Evolutionary conservation across 2,888 invertebrate species (phyloP), one percentile per base, ranked within the genome.

Genomic region (Romanomermis culicivorax): DNA sequence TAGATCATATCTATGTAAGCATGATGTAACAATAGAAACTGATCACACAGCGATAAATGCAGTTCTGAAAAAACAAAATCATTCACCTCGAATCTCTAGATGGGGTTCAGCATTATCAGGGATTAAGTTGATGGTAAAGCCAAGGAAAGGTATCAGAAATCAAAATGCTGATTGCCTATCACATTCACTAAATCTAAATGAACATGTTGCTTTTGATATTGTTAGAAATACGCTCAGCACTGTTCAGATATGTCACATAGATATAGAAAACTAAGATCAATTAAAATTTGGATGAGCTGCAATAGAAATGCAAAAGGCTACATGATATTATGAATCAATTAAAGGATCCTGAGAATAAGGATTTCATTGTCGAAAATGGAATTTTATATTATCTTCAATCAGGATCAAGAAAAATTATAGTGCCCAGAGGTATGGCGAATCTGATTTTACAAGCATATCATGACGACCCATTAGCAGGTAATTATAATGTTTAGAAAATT

Each of bases 11-110:
- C 60, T 73, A 0, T 69, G 70, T 48, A 64, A 66, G 1, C 42
- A 60, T 4, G 30, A 58, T 0, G 65, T 71, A 11, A 58, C 56
- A 0, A 60, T 73, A 0, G 57, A 65, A 2, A 71, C 70, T 0
- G 74, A 74, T 55, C 73, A 73, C 54, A 67, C 70, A 55, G 68
- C 72, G 0, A 60, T 75, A 42, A 69, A 69, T 65, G 76, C 72
- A 70, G 58, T 75, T 3, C 58, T 70, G 55, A 60, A 63, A 0
- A 50, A 71, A 1, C 71, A 70, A 55, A 65, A 71, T 1, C 69
- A 69, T 0, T 63, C 65, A n/a, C 70, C 71, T 3, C 56, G 72
- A 30, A 56, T 74, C 0, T 69, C 68, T 0, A 56, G 73, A 48
- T 74, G 72, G 73, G 67, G 69, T 1, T 50, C 73, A 14, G 57